Base-by-base conservation (phyloP, 2,888 invertebrate genomes). In the Cryptosula pallasiana region DNA sequence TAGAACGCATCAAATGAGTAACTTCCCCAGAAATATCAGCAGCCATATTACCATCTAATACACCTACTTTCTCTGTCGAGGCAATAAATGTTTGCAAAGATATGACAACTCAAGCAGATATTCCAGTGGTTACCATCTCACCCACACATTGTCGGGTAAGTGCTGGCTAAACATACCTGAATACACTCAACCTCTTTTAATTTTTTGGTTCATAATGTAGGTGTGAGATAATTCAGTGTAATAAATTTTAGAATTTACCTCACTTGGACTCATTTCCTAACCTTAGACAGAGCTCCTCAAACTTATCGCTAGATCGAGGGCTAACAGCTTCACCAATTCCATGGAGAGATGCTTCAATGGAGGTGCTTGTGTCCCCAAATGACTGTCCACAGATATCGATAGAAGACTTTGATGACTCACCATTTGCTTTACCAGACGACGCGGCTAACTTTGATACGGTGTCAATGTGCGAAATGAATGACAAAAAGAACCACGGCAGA, bases 271-370 rank as follows among this genome's bases (percentile, higher is more conserved):
- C 63, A 63, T 63, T 32, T 34, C 27, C 63, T 13, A 32, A n/a
- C n/a, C 27, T 63, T 13, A 25, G 63, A 29, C 63, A 63, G 27
- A 63, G 63, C 27, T 32, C 63, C 25, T 63, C 63, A 5, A 63
- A 63, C 27, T 5, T 63, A n/a, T 63, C 63, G 9, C 9, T 63
- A 29, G 25, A 63, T 5, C 13, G 32, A 13, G 63, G 13, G 9
- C 32, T 63, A 27, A 63, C 63, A 32, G 20, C 63, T 3, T 63
- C 63, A 27, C 63, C 63, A 13, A 27, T 63, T 29, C 63, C 63
- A 32, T 63, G 63, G 63, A 27, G 63, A 63, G 63, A 63, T 63
- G 63, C 63, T 13, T 63, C 63, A 13, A 63, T 63, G 63, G 63
- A 63, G n/a, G 63, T 63, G 2, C 27, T 63, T 16, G 63, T 63